phyloP scores from a whole-genome alignment of 2,888 invertebrate genomes.

The Brenthis daphne region DNA sequence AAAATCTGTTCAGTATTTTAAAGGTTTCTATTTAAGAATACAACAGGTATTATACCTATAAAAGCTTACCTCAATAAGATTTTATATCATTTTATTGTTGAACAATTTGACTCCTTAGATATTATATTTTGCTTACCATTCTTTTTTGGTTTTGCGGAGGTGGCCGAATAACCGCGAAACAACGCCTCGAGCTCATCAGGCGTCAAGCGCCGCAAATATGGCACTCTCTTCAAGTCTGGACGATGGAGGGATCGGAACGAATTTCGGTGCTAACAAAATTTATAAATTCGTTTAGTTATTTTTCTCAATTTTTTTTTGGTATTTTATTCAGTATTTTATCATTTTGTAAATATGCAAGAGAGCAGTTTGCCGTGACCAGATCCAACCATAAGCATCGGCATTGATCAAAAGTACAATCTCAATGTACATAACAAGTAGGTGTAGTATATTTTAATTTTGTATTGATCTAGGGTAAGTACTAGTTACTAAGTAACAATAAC shows the following conservation, averaged over 20 bases:
- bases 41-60: neutral
- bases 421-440: too few relatives aligned
- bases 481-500: too few relatives aligned
- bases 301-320: too few relatives aligned
- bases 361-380: too few relatives aligned
- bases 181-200: conserved; percentile 69
- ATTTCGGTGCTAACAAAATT: conserved; percentile 63
- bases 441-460: too few relatives aligned
- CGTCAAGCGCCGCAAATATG: conserved; percentile 69
- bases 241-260: conserved; percentile 74
- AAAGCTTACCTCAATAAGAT: neutral
- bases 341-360: too few relatives aligned
- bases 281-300: neutral
- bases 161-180: conserved; percentile 67
- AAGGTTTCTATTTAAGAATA: neutral
- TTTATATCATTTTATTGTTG: neutral
- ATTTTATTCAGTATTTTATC: too few relatives aligned
- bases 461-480: too few relatives aligned
- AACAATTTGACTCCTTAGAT: neutral
- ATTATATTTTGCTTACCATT: conserved; percentile 41
- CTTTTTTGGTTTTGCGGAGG: conserved; percentile 47
- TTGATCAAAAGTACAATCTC: too few relatives aligned
- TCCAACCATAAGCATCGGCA: too few relatives aligned
- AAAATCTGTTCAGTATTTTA: too few relatives aligned
- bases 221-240: conserved; percentile 73